Evolutionary conservation across 2,113 vertebrate species (phyloP), one percentile per base, ranked within the genome.

Genomic region (Penelope pileata): DNA sequence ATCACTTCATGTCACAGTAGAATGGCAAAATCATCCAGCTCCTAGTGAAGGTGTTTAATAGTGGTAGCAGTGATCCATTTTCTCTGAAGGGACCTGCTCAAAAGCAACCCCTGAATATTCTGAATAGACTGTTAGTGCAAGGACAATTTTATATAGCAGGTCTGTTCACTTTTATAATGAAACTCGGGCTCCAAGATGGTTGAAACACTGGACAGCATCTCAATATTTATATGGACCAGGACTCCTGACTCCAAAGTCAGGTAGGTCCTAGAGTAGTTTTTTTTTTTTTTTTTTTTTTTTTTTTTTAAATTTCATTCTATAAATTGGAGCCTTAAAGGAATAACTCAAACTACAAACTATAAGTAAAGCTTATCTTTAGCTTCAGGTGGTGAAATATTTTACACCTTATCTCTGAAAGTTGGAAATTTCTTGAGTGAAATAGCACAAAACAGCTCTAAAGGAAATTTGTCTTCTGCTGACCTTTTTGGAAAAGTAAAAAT

Each of bases 401-500:
- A 22, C 7, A 88, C 12, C 32, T 88, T 82, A 83, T 60, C 51
- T 85, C 58, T 59, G 72, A 40, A 73, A 16, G 10, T 0, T 88
- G 75, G 32, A 68, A 60, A 76, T 50, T 79, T 19, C 10, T 59
- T 1, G 8, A 79, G 51, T 40, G 53, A 93, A 95, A 82, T 4
- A 79, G 29, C 32, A 88, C 63, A 91, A 85, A 91, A 68, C 15
- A 73, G 45, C 22, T 90, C 45, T 32, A 50, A 91, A 85, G 60
- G 24, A 82, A 82, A 76, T 62, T 79, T 86, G 66, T 40, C 30
- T 45, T 84, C 84, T 76, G 30, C 17, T 90, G 74, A 76, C 38
- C 45, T 86, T 81, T 54, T 54, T 62, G 23, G 26, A 77, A 86
- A 94, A 88, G 47, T n/a, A 42, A 88, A 95, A 86, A 77, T 67